These are phyloP conservation scores for Pteromalus puparum DNA, from an alignment of 1,140 invertebrate genomes.

Conservation along the genomic window DNA sequence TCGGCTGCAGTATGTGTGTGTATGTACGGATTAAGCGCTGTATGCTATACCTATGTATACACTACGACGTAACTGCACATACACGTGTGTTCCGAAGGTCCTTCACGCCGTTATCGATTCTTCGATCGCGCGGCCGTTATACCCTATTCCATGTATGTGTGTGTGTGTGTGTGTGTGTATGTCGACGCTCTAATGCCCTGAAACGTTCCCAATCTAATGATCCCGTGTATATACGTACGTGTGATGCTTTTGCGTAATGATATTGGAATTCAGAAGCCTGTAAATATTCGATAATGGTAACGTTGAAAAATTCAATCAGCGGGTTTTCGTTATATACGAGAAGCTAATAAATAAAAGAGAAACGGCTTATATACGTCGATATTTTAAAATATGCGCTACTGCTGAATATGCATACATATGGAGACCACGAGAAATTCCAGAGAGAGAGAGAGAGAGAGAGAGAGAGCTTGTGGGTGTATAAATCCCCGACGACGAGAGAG, in stretches of 20 bases:
- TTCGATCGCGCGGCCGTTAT: not conserved
- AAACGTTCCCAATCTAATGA: not conserved
- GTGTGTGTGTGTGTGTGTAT: too few species aligned
- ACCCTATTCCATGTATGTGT: not conserved
- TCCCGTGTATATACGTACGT: not conserved
- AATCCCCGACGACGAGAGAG: not conserved
- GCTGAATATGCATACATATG: not conserved
- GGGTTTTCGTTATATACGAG: too few species aligned
- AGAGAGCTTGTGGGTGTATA: not conserved
- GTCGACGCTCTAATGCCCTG: not conserved
- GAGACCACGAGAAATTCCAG: not conserved
- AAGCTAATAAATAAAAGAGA: not conserved
- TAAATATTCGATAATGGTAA: not conserved
- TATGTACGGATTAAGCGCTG: not conserved
- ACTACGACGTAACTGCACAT: not conserved
- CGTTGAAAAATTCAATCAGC: not conserved
- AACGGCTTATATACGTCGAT: not conserved
- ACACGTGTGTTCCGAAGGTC: not conserved
- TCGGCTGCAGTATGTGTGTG: not conserved
- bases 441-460: too few species aligned
- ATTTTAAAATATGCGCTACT: not conserved
- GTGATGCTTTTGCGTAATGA: too few species aligned
- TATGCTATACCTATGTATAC: not conserved
- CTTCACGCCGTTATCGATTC: slow-evolving; percentile 20
- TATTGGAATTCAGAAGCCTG: not conserved